phyloP scores from a whole-genome alignment of 2,888 invertebrate genomes.

The Ariolimax columbianus region DNA sequence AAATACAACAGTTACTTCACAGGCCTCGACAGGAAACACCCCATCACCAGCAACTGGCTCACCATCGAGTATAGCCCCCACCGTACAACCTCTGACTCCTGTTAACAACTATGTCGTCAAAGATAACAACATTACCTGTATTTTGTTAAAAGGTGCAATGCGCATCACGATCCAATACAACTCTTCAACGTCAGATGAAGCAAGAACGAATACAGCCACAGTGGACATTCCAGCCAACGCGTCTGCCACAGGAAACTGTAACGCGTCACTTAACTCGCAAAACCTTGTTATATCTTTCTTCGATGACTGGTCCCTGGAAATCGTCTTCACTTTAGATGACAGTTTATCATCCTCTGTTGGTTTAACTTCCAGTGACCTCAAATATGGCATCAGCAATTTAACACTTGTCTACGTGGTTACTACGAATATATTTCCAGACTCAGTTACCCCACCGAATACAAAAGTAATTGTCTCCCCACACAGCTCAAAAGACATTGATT shows the following conservation, averaged over 20 bases:
- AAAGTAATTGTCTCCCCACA: neutral
- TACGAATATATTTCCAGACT: neutral
- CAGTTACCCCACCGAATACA: neutral
- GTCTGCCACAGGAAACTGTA: constrained; percentile 19
- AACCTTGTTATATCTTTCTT: constrained; percentile 31
- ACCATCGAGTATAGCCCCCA: neutral
- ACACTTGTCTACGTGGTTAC: neutral
- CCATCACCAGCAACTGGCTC: neutral
- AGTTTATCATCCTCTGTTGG: neutral
- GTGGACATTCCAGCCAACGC: constrained; percentile 16
- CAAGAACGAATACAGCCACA: neutral
- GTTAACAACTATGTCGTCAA: constrained; percentile 10
- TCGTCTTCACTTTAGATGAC: constrained; percentile 10
- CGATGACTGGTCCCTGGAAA: constrained; percentile 26
- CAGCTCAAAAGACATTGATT: neutral
- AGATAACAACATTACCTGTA: constrained; percentile 23
- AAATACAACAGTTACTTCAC: neutral
- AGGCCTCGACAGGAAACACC: too few species aligned
- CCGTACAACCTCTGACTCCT: neutral
- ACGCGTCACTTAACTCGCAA: neutral
- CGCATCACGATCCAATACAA: constrained; percentile 9
- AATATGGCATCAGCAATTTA: constrained; percentile 7
- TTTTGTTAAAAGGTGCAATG: constrained; percentile 8
- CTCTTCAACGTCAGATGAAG: neutral
- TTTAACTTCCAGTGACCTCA: neutral